These are phyloP conservation scores for Stenoptilia bipunctidactyla DNA, from an alignment of 2,888 invertebrate species.

Conservation along the genomic window DNA sequence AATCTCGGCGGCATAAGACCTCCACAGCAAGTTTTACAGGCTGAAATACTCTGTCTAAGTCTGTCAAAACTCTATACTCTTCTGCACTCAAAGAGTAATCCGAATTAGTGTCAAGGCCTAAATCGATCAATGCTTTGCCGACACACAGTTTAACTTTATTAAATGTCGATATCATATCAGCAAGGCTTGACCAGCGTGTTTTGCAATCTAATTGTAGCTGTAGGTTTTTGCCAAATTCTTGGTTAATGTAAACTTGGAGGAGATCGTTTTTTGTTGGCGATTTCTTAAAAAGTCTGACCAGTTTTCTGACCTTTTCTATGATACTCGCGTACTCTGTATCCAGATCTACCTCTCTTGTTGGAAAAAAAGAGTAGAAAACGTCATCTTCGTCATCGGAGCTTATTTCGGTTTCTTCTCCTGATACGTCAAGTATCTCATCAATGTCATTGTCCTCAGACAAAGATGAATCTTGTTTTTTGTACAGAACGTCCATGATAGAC, in stretches of 20 bases:
- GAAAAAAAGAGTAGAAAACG: too few relatives aligned
- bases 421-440: too few relatives aligned
- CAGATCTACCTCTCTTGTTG: too few relatives aligned
- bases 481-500: too few relatives aligned
- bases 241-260: conserved; percentile 5
- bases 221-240: conserved; percentile 10
- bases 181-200: conserved; percentile 11
- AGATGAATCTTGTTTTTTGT: too few relatives aligned
- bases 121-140: conserved; percentile 15
- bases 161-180: conserved; percentile 10
- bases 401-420: too few relatives aligned
- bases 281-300: too few relatives aligned
- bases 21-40: conserved; percentile 16
- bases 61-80: conserved; percentile 9
- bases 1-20: conserved; percentile 15
- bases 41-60: conserved; percentile 10
- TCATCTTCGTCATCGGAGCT: too few relatives aligned
- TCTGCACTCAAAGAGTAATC: conserved; percentile 14
- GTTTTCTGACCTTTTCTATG: too few relatives aligned
- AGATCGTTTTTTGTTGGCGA: conserved; percentile 6
- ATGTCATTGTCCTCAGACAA: too few relatives aligned
- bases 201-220: conserved; percentile 11
- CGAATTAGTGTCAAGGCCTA: conserved; percentile 11
- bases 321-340: too few relatives aligned
- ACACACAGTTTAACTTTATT: conserved; percentile 14